Percentiles rank a stretch among this genome's conserved stretches.
Evolutionary conservation across 2,888 invertebrate species (phyloP).

Genomic region (Onthophagus sagittarius): DNA sequence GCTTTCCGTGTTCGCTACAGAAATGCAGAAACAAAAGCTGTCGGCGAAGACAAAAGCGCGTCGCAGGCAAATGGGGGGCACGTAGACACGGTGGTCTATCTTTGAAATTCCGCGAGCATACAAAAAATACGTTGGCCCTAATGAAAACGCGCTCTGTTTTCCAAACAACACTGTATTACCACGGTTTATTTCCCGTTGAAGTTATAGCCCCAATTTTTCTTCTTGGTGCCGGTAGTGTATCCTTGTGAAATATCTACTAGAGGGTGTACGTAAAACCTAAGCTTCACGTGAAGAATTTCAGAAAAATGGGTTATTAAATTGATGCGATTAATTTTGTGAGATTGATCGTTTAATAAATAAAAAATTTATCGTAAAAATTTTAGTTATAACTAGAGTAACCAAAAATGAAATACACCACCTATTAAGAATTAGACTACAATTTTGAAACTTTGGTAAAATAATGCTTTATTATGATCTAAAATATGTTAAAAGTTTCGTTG

Average conservation of each 20-base stretch:
- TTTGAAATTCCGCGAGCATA: neutral
- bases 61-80: neutral
- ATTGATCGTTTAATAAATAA: neutral
- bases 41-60: neutral
- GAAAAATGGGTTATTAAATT: neutral
- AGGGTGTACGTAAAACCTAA: neutral
- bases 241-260: neutral
- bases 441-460: no score
- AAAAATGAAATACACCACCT: no score
- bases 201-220: neutral
- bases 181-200: neutral
- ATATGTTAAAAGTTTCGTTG: no score
- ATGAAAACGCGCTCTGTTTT: neutral
- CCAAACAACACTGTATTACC: neutral
- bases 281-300: neutral
- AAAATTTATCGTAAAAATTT: no score
- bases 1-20: neutral
- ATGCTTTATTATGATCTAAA: no score
- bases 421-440: no score
- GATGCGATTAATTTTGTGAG: no score
- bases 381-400: no score
- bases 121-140: neutral
- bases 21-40: neutral
- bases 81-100: neutral
- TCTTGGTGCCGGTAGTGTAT: neutral